Evolutionary conservation across 2,797 vertebrate species (phyloP).

Genomic region (Graptemys geographica): DNA sequence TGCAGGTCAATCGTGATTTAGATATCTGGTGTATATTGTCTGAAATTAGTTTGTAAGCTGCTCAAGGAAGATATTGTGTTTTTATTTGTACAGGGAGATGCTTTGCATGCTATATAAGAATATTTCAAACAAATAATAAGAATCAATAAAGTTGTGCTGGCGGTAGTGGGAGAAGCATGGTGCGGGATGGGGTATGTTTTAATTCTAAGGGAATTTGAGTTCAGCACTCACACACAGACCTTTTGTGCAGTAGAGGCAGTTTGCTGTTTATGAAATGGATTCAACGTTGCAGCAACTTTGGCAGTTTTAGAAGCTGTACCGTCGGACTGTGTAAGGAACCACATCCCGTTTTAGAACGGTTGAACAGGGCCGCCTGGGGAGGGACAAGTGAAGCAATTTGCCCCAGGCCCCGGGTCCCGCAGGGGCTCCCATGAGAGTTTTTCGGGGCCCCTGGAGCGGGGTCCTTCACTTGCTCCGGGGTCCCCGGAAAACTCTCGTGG

Average conservation of each 20-base stretch:
- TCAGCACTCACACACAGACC: background rate
- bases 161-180: background rate
- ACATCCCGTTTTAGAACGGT: background rate
- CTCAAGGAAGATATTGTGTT: background rate
- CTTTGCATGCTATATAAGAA: rapidly evolving
- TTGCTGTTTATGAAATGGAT: background rate
- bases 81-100: background rate
- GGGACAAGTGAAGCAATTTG: too few relatives aligned
- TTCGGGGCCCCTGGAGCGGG: too few relatives aligned
- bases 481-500: too few relatives aligned
- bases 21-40: background rate
- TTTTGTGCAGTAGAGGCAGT: background rate
- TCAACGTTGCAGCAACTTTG: background rate
- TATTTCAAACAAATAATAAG: rapidly evolving
- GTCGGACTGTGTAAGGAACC: background rate
- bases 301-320: background rate
- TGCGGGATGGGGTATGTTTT: rapidly evolving
- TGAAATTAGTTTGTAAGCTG: background rate
- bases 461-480: too few relatives aligned
- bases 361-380: background rate
- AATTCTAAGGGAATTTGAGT: background rate
- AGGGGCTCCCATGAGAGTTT: too few relatives aligned
- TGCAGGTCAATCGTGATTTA: background rate
- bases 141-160: rapidly evolving
- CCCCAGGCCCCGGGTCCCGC: too few relatives aligned